phyloP scores from a whole-genome alignment of 2,888 invertebrate species.

The Girardia tigrina region DNA sequence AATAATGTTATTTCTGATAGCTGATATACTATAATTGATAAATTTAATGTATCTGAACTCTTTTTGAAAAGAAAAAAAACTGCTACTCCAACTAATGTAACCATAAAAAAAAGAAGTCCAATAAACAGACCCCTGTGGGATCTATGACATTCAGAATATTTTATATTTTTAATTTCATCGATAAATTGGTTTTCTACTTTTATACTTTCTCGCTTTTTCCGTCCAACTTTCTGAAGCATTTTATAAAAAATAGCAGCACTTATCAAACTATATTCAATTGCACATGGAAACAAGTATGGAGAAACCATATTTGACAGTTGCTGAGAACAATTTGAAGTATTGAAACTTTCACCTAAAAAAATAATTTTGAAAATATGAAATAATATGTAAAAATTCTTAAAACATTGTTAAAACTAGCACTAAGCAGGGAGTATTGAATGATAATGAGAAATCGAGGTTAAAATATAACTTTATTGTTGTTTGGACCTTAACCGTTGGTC shows the following conservation, averaged over 20 bases:
- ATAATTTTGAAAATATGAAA: not conserved
- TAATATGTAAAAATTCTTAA: too few species aligned
- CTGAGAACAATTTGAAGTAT: not conserved
- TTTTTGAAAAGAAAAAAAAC: constrained; percentile 31
- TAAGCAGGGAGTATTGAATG: too few species aligned
- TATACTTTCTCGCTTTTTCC: not conserved
- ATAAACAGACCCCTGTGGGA: constrained; percentile 36
- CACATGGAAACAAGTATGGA: constrained; percentile 36
- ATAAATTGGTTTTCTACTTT: too few species aligned
- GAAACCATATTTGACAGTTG: constrained; percentile 34
- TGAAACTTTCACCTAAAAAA: not conserved
- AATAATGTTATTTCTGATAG: constrained; percentile 14
- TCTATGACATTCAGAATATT: constrained; percentile 34
- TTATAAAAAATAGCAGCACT: constrained; percentile 37
- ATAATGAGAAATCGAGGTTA: too few species aligned
- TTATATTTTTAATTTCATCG: not conserved
- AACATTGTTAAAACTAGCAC: too few species aligned
- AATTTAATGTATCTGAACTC: not conserved
- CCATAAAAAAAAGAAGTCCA: constrained; percentile 34
- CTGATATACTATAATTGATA: constrained; percentile 27
- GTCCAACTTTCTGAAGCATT: constrained; percentile 36
- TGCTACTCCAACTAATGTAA: constrained; percentile 33
- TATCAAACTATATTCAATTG: constrained; percentile 37
- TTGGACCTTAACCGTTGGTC: too few species aligned
- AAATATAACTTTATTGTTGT: too few species aligned